Evolutionary conservation across 2,113 vertebrate species (phyloP), one percentile per base, ranked within the genome.

Genomic region (Grammomys dolichurus): DNA sequence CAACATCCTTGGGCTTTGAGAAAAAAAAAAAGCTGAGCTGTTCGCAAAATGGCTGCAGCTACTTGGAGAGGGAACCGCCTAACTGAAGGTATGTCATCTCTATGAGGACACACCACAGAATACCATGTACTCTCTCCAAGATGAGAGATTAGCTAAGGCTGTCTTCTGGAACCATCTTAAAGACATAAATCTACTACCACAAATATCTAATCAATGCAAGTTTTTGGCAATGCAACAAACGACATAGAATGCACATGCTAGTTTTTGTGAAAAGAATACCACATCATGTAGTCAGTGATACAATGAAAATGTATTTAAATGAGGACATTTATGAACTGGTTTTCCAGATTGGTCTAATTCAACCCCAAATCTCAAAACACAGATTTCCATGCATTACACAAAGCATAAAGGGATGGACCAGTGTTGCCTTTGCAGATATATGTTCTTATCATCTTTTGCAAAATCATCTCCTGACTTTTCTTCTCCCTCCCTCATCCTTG

Each of bases 51-150:
- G 22, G 96, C 96, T 98, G 96, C 93, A 97, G 94, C 96, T 98
- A 97, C 91, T 97, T 98, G 84, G 33, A 98, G 98, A 98, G 96
- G 92, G 97, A 98, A 98, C 98, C 98, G 97, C 95, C 98, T 98
- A 98, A 98, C 97, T 97, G 97, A 96, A 98, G 97, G 92, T 95
- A 98, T 98, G 97, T 98, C 98, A 98, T 98, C 97, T 98, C 97
- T 97, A 98, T 96, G 93, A 97, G 97, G 97, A 98, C 97, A 98
- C 97, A 98, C 96, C 97, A 95, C 98, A 96, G 87, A 97, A 97
- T 97, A 95, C 97, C 98, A 98, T 97, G 96, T 95, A 96, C 97
- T 97, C 97, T 97, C 97, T 97, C 97, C 97, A 97, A 98, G 97
- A 43, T 67, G 96, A 97, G 92, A 95, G 93, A 97, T 95, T 96